Evolutionary conservation across 2,888 invertebrate genomes (phyloP).

Genomic region (Caenorhabditis panamensis): DNA sequence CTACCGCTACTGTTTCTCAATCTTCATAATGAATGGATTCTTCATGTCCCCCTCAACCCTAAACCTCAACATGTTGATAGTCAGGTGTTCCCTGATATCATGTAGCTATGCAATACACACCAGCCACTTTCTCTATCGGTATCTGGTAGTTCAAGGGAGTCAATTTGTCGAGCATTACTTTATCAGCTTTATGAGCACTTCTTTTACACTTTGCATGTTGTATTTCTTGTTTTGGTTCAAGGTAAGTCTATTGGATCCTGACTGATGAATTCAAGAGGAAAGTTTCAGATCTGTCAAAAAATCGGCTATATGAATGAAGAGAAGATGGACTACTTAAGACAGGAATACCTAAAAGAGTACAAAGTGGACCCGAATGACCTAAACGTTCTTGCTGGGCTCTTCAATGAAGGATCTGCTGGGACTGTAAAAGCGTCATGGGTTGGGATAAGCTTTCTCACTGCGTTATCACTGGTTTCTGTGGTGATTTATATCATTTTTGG

Average conservation of each 20-base stretch:
- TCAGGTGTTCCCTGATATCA: constrained; percentile 13
- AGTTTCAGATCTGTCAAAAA: neutral
- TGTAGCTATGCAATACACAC: constrained; percentile 21
- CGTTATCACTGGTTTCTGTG: neutral
- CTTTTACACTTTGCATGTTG: neutral
- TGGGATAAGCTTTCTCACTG: neutral
- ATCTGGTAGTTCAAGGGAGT: neutral
- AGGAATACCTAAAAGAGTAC: neutral
- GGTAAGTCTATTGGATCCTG: neutral
- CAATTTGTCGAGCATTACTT: neutral
- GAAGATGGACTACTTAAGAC: neutral
- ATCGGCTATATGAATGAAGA: neutral
- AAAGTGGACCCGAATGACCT: neutral
- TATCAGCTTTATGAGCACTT: neutral
- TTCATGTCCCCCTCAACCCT: constrained; percentile 15
- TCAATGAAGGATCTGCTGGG: neutral
- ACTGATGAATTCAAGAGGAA: neutral
- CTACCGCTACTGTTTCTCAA: constrained; percentile 25
- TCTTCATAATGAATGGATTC: constrained; percentile 17
- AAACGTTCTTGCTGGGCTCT: neutral
- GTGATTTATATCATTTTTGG: neutral
- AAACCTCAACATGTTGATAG: neutral
- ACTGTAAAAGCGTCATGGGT: neutral
- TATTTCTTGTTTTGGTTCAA: neutral
- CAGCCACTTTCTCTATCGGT: constrained; percentile 3